These are phyloP conservation scores for Thecocarcelia acutangulata DNA, from an alignment of 2,888 invertebrate genomes.

Conservation along the genomic window DNA sequence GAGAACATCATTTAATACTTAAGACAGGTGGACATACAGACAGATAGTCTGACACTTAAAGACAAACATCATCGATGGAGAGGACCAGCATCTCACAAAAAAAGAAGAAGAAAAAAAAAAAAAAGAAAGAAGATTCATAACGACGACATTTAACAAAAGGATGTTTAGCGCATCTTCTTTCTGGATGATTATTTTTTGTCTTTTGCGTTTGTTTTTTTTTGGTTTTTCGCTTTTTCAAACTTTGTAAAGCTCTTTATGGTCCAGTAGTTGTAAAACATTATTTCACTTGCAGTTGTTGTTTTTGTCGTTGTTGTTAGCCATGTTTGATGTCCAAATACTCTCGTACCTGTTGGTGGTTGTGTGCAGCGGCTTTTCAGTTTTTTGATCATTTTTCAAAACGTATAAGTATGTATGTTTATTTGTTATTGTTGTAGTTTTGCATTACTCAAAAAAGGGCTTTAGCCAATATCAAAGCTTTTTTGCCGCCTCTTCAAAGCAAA, in stretches of 20 bases:
- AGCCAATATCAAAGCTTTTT: slow-evolving; percentile 65
- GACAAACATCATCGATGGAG: slow-evolving; percentile 66
- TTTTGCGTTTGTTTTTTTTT: background rate
- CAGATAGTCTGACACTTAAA: slow-evolving; percentile 70
- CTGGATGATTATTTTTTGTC: slow-evolving; percentile 12
- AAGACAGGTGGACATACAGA: slow-evolving; percentile 69
- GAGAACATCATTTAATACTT: slow-evolving; percentile 67
- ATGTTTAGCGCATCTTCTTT: slow-evolving; percentile 60
- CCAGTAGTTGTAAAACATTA: slow-evolving; percentile 69
- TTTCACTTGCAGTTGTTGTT: slow-evolving; percentile 32
- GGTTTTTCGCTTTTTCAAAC: background rate
- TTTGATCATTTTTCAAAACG: slow-evolving; percentile 71
- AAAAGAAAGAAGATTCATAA: slow-evolving; percentile 51
- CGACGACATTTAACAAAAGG: slow-evolving; percentile 65
- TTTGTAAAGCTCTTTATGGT: slow-evolving; percentile 60
- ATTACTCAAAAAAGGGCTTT: slow-evolving; percentile 68
- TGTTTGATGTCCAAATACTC: slow-evolving; percentile 58
- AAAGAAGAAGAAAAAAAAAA: slow-evolving; percentile 39
- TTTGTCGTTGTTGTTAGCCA: slow-evolving; percentile 50
- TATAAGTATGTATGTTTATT: slow-evolving; percentile 60
- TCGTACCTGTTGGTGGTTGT: slow-evolving; percentile 23
- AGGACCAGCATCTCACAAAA: slow-evolving; percentile 47
- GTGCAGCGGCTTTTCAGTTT: slow-evolving; percentile 69
- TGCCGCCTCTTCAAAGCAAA: slow-evolving; percentile 54
- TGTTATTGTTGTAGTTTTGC: slow-evolving; percentile 60